Evolutionary conservation across 2,113 vertebrate species (phyloP).

Genomic region (Ciconia boyciana): DNA sequence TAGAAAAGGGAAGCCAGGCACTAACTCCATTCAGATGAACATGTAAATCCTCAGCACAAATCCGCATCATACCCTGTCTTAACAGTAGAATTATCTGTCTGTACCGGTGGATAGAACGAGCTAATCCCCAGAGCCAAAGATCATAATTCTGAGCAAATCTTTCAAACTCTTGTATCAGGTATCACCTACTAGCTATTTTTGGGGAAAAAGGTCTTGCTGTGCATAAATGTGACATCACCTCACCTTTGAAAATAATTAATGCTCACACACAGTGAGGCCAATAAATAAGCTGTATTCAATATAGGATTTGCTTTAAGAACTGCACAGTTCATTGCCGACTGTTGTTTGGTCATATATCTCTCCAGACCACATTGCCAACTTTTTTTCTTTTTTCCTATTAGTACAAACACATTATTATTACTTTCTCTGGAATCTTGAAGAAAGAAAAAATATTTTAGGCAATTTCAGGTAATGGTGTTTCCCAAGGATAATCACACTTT

Average conservation of each 20-base stretch:
- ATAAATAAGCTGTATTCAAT: conserved; percentile 24
- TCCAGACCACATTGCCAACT: background rate
- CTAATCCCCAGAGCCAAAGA: background rate
- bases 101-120: background rate
- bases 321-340: background rate
- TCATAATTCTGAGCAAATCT: background rate
- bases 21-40: background rate
- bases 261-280: background rate
- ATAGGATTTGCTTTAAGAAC: conserved; percentile 33
- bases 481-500: conserved; percentile 31
- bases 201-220: background rate
- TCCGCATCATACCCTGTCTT: background rate
- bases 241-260: conserved; percentile 40
- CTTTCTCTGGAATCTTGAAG: background rate
- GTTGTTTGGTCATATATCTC: conserved; percentile 21
- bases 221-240: background rate
- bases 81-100: background rate
- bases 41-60: background rate
- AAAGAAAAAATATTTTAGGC: conserved; percentile 27
- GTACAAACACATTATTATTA: background rate
- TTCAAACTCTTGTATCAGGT: background rate
- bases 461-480: conserved; percentile 51
- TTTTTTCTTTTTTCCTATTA: background rate
- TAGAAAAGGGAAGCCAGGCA: background rate
- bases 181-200: background rate